These are phyloP conservation scores for Gulo gulo DNA, from an alignment of 2,113 vertebrate genomes.

Conservation along the genomic window DNA sequence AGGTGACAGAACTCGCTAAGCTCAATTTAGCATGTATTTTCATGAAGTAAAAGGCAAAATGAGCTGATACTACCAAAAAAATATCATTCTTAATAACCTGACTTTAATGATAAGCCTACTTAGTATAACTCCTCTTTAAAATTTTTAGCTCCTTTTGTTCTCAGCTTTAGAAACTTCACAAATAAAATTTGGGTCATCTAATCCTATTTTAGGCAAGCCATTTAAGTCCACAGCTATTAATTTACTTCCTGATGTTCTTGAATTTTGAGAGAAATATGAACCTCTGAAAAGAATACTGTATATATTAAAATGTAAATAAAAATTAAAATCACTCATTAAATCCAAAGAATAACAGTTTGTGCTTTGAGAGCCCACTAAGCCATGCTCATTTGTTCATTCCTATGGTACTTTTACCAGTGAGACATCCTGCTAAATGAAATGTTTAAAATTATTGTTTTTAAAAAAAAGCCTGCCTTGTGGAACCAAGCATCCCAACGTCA, in stretches of 20 bases:
- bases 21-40: neutral
- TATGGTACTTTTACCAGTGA: neutral
- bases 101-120: neutral
- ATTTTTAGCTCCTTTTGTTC: neutral
- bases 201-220: neutral
- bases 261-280: neutral
- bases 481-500: neutral
- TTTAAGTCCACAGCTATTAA: neutral
- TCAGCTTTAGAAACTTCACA: neutral
- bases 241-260: neutral
- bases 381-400: neutral
- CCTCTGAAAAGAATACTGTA: neutral
- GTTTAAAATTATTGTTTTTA: neutral
- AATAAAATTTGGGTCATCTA: neutral
- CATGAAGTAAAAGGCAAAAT: neutral
- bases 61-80: neutral
- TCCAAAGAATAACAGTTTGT: neutral
- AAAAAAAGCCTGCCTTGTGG: neutral
- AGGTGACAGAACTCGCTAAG: neutral
- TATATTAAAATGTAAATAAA: neutral
- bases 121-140: neutral
- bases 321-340: neutral
- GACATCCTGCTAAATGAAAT: neutral
- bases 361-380: neutral
- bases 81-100: neutral